phyloP scores from a whole-genome alignment of 2,888 invertebrate genomes.

The Hypomecis punctinalis region DNA sequence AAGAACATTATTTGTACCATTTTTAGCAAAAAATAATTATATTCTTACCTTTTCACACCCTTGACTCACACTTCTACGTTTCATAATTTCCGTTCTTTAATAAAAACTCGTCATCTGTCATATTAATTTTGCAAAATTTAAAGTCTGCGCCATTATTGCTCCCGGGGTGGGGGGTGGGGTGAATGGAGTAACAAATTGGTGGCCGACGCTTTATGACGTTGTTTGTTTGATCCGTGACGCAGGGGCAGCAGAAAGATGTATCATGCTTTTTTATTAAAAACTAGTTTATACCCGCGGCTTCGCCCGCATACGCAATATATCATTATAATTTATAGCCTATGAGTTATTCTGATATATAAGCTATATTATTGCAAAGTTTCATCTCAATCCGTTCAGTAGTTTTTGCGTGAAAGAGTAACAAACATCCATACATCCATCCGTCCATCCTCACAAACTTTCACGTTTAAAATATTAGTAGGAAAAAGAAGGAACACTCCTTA shows the following conservation, averaged over 20 bases:
- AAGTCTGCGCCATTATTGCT: conserved; percentile 50
- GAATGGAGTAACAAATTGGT: conserved; percentile 43
- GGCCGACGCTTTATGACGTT: conserved; percentile 35
- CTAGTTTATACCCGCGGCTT: too few relatives aligned
- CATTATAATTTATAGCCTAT: too few relatives aligned
- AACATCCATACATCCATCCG: too few relatives aligned
- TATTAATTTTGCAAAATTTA: conserved; percentile 56
- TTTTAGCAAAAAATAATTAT: not conserved
- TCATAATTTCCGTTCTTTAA: conserved; percentile 30
- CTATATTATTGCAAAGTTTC: too few relatives aligned
- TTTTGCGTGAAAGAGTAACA: too few relatives aligned
- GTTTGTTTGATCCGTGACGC: conserved; percentile 32
- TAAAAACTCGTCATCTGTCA: conserved; percentile 50
- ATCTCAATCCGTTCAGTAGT: too few relatives aligned
- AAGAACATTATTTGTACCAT: too few relatives aligned
- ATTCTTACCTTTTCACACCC: not conserved
- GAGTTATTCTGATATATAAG: too few relatives aligned
- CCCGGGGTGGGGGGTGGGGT: conserved; percentile 17
- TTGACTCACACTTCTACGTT: not conserved
- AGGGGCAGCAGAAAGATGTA: conserved; percentile 11
- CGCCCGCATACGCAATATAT: too few relatives aligned
- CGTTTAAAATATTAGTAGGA: too few relatives aligned
- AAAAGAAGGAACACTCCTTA: too few relatives aligned
- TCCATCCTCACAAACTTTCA: too few relatives aligned
- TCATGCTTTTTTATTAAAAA: not conserved